Evolutionary conservation across 2,888 invertebrate species (phyloP).

Genomic region (Trissonchulus sp.): DNA sequence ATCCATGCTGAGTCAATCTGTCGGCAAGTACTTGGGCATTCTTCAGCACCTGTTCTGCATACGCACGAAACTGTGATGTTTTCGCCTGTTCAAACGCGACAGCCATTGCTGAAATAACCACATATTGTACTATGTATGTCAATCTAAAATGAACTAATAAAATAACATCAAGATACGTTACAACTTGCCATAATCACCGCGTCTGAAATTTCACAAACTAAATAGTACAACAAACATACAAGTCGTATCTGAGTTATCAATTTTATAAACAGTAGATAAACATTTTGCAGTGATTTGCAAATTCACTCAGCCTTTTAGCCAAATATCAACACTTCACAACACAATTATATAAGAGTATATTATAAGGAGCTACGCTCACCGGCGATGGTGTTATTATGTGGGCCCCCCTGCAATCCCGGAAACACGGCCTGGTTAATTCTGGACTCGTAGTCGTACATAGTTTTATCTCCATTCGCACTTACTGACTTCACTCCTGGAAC

Average conservation of each 20-base stretch:
- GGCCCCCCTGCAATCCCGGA: conserved; percentile 92
- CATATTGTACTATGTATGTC: too few species aligned
- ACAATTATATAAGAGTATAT: neutral
- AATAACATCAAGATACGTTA: neutral
- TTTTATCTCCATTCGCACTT: conserved; percentile 69
- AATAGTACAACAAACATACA: too few species aligned
- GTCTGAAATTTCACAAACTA: too few species aligned
- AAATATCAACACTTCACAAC: too few species aligned
- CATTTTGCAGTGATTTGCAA: too few species aligned
- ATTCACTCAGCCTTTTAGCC: too few species aligned
- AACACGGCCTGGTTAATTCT: conserved; percentile 84
- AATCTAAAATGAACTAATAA: too few species aligned
- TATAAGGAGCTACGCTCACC: conserved; percentile 58
- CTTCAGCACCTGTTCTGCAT: conserved; percentile 75
- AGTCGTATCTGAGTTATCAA: too few species aligned
- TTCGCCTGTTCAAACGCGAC: conserved; percentile 84
- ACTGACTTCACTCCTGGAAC: conserved; percentile 65
- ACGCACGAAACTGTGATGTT: conserved; percentile 70
- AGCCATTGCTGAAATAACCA: conserved; percentile 61
- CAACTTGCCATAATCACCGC: too few species aligned
- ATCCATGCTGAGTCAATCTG: conserved; percentile 67
- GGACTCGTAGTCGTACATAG: conserved; percentile 77
- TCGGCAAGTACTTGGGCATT: conserved; percentile 72
- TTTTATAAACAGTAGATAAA: too few species aligned
- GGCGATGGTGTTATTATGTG: conserved; percentile 93